Evolutionary conservation across 2,888 invertebrate genomes (phyloP).

Genomic region (Esperia sulphurella): DNA sequence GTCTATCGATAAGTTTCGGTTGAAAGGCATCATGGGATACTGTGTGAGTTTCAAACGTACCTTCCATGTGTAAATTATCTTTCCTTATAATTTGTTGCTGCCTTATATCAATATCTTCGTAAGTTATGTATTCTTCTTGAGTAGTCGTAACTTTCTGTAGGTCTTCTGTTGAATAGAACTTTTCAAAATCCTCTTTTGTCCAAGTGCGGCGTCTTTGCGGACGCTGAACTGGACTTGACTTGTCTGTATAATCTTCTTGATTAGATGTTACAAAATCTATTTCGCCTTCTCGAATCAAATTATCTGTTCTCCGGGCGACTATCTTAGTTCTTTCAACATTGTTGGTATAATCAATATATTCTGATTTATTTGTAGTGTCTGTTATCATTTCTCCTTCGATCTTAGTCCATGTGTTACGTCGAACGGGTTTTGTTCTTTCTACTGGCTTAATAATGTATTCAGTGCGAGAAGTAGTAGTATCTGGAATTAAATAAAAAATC

Average conservation of each 20-base stretch:
- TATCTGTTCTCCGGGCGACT: slow-evolving; percentile 80
- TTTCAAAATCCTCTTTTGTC: slow-evolving; percentile 86
- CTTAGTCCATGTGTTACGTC: slow-evolving; percentile 89
- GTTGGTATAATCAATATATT: slow-evolving; percentile 82
- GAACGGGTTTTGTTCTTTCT: slow-evolving; percentile 81
- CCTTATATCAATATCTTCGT: slow-evolving; percentile 77
- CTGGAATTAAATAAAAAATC: slow-evolving; percentile 57
- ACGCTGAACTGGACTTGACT: slow-evolving; percentile 76
- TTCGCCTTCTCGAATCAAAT: slow-evolving; percentile 83
- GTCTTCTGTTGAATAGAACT: slow-evolving; percentile 81
- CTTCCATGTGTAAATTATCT: slow-evolving; percentile 77
- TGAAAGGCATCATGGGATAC: slow-evolving; percentile 55
- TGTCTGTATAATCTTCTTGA: slow-evolving; percentile 81
- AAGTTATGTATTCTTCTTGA: slow-evolving; percentile 83
- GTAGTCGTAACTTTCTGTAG: slow-evolving; percentile 80
- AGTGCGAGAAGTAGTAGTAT: slow-evolving; percentile 83
- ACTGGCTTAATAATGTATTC: slow-evolving; percentile 84
- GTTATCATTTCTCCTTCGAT: slow-evolving; percentile 85
- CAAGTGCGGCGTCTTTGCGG: slow-evolving; percentile 82
- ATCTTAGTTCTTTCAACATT: slow-evolving; percentile 79
- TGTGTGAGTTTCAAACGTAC: slow-evolving; percentile 68
- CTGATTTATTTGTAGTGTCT: slow-evolving; percentile 83
- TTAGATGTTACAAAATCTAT: slow-evolving; percentile 83
- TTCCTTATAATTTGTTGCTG: slow-evolving; percentile 55
- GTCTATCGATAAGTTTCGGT: slow-evolving; percentile 61